phyloP scores from a whole-genome alignment of 2,113 vertebrate species.

The Rhodinocichla rosea region DNA sequence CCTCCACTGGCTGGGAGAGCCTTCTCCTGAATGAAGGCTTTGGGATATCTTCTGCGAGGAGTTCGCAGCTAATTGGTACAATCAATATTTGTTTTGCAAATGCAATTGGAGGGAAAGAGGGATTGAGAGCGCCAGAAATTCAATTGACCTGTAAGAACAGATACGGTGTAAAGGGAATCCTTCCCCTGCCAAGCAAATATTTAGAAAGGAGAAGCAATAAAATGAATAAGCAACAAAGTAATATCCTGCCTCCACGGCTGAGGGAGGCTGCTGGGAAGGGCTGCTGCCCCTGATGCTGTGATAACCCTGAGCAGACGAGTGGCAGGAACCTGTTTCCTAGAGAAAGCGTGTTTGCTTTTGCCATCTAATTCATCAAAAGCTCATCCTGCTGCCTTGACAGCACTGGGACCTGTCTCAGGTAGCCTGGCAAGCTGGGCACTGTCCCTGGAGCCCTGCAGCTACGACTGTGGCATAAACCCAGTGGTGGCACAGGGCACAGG shows the following conservation, averaged over 20 bases:
- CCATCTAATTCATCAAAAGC: not conserved
- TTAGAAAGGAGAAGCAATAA: conserved; percentile 67
- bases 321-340: conserved; percentile 34
- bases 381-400: not conserved
- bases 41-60: not conserved
- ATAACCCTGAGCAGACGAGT: not conserved
- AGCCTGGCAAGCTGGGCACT: not conserved
- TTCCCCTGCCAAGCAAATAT: conserved; percentile 66
- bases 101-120: conserved; percentile 41
- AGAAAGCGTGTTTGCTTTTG: conserved; percentile 22
- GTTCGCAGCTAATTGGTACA: conserved; percentile 53
- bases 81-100: conserved; percentile 69
- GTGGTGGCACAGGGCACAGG: not conserved
- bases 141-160: conserved; percentile 62
- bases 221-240: conserved; percentile 65
- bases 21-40: not conserved
- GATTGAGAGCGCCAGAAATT: conserved; percentile 53
- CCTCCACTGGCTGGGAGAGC: not conserved
- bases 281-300: not conserved
- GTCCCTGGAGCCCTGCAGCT: not conserved
- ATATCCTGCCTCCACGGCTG: not conserved
- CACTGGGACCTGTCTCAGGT: not conserved
- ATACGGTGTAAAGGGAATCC: conserved; percentile 56
- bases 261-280: conserved; percentile 22
- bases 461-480: accelerated